Percentiles rank a stretch among this genome's conserved stretches.
Evolutionary conservation across 2,797 vertebrate species (phyloP).

Genomic region (Eulemur rubriventer): DNA sequence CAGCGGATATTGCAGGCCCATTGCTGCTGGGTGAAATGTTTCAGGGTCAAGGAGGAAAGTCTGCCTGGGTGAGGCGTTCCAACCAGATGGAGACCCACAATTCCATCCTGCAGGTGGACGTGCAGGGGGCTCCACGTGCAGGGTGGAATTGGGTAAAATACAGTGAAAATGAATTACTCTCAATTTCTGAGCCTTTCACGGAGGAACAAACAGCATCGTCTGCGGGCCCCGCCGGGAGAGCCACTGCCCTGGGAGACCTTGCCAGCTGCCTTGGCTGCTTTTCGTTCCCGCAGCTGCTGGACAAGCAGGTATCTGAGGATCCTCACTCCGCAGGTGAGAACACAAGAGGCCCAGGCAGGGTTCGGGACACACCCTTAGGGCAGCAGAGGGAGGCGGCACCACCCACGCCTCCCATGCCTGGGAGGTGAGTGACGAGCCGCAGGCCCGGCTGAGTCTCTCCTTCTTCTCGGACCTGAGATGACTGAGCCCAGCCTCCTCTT

Average conservation of each 20-base stretch:
- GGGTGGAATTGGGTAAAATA: neutral
- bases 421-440: neutral
- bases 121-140: too few species aligned
- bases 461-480: neutral
- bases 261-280: neutral
- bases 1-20: accelerated
- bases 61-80: neutral
- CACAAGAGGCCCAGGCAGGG: neutral
- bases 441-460: neutral
- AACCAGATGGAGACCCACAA: neutral
- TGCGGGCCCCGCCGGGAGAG: neutral
- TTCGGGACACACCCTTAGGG: neutral
- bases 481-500: neutral
- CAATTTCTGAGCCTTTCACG: neutral
- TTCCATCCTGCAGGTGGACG: too few species aligned
- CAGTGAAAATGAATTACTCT: neutral
- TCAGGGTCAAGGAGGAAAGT: neutral
- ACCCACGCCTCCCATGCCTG: neutral
- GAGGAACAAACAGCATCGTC: neutral
- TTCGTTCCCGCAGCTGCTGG: neutral
- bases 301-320: neutral
- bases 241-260: accelerated
- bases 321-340: neutral
- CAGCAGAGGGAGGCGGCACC: neutral
- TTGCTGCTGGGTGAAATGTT: neutral